These are phyloP conservation scores for Onthophagus sagittarius DNA, from an alignment of 2,888 invertebrate species.

Conservation along the genomic window DNA sequence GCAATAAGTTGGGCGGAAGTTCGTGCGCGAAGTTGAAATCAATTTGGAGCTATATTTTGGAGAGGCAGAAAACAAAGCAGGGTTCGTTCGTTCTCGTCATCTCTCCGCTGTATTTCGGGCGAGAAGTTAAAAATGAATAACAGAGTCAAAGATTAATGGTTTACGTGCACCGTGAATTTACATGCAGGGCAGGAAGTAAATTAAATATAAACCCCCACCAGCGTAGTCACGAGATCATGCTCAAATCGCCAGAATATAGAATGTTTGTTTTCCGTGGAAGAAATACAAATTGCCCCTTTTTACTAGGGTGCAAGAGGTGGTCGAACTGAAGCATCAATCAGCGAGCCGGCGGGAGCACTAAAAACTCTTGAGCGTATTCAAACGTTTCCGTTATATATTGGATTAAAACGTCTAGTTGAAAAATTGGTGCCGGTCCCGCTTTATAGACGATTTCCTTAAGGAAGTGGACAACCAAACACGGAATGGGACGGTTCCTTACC, in stretches of 20 bases:
- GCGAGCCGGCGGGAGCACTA: background rate
- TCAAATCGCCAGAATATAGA: background rate
- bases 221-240: background rate
- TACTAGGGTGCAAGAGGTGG: background rate
- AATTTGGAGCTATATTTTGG: background rate
- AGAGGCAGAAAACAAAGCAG: background rate
- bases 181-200: background rate
- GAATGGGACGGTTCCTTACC: slow-evolving; percentile 5
- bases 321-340: slow-evolving; percentile 8
- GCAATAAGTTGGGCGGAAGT: background rate
- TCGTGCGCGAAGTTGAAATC: background rate
- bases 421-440: slow-evolving; percentile 1
- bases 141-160: background rate
- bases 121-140: background rate
- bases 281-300: slow-evolving; percentile 6
- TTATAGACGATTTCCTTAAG: background rate
- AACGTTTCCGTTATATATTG: slow-evolving; percentile 17
- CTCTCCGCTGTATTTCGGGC: background rate
- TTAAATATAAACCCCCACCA: background rate
- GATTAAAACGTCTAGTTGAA: slow-evolving; percentile 19
- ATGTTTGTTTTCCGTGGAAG: slow-evolving; percentile 1
- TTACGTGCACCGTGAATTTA: background rate
- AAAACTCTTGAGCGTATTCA: slow-evolving; percentile 4
- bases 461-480: background rate
- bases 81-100: background rate